Conservation (phyloP, 2,888 invertebrate species). For the Phytoseiulus persimilis region DNA sequence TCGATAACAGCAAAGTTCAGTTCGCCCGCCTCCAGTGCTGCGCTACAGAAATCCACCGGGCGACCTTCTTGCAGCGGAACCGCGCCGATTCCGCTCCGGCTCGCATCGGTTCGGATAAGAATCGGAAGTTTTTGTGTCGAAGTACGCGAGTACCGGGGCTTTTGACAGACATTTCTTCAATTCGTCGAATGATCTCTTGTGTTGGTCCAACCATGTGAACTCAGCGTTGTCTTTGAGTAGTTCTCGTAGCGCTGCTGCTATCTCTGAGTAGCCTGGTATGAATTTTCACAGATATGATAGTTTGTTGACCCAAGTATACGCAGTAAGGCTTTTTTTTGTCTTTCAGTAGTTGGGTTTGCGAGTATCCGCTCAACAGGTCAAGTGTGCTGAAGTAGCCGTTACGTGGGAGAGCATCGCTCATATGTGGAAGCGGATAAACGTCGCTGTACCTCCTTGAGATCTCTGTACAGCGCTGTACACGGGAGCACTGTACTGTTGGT, state of each 20-base stretch:
- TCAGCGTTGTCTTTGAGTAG: constrained; percentile 33
- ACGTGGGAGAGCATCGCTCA: too few relatives aligned
- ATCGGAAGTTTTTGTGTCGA: constrained; percentile 39
- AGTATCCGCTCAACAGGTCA: too few relatives aligned
- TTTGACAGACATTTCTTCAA: constrained; percentile 28
- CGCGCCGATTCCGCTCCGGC: constrained; percentile 37
- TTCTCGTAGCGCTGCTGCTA: neutral
- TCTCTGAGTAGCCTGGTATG: constrained; percentile 30
- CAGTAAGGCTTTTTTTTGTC: constrained; percentile 39
- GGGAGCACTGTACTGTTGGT: too few relatives aligned
- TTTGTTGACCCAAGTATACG: constrained; percentile 42
- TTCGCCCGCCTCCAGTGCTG: constrained; percentile 40
- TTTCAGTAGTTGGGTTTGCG: constrained; percentile 37
- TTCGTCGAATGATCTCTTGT: constrained; percentile 36
- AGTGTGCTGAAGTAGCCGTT: too few relatives aligned
- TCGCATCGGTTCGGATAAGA: constrained; percentile 39
- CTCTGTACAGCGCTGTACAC: too few relatives aligned
- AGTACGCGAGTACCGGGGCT: constrained; percentile 40
- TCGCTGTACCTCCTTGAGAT: too few relatives aligned
- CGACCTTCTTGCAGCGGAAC: constrained; percentile 33
- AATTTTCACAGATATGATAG: constrained; percentile 41
- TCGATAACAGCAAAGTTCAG: constrained; percentile 41
- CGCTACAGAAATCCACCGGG: constrained; percentile 39
- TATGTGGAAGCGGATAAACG: too few relatives aligned
- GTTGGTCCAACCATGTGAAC: constrained; percentile 27